These are phyloP conservation scores for Oreochromis tanganicae DNA, from an alignment of 2,113 vertebrate genomes.

Conservation along the genomic window DNA sequence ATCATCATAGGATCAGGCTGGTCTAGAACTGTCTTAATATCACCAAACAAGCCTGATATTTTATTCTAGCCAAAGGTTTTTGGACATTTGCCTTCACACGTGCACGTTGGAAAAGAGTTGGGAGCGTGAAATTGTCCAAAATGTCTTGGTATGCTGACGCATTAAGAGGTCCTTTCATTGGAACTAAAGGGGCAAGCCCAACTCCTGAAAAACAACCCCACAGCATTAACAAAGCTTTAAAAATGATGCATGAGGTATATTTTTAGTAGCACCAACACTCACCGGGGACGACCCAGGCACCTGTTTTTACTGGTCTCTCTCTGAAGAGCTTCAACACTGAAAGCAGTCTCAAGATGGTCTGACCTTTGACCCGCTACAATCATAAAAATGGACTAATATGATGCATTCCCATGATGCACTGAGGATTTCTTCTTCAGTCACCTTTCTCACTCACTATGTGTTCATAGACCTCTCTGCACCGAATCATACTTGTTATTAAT, in stretches of 20 bases:
- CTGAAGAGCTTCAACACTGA: background rate
- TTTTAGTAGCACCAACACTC: background rate
- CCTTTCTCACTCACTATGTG: accelerated
- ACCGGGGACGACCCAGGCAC: background rate
- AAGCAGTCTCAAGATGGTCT: background rate
- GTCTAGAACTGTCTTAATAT: background rate
- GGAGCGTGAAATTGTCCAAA: background rate
- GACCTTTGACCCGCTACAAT: background rate
- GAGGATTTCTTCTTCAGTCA: background rate
- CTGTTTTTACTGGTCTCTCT: background rate
- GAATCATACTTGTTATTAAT: background rate
- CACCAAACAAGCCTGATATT: background rate
- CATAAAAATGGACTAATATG: background rate
- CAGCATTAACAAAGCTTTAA: background rate
- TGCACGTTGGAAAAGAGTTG: background rate
- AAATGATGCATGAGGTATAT: background rate
- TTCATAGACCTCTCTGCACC: accelerated
- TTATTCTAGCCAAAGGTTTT: background rate
- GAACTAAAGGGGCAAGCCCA: background rate
- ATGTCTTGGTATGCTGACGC: background rate
- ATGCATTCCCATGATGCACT: background rate
- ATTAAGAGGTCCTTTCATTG: background rate
- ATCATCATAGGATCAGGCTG: background rate
- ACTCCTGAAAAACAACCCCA: background rate
- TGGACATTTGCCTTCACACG: background rate